A percentile compares a stretch with the other conserved stretches of the same genome.
Evolutionary conservation across 2,888 invertebrate genomes (phyloP).

Genomic region (Ormyrus pomaceus): DNA sequence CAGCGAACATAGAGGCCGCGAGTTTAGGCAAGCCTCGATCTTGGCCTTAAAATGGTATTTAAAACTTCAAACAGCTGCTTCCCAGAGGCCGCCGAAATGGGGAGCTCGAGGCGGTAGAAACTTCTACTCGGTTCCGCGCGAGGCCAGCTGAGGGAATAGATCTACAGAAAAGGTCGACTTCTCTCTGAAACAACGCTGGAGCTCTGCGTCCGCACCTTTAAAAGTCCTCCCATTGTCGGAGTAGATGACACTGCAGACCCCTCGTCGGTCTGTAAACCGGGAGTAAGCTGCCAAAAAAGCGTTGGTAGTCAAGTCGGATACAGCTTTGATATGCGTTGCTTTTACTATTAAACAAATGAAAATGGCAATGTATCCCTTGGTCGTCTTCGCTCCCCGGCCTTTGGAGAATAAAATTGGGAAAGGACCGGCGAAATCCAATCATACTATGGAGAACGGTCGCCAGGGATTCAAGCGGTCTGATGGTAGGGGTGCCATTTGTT

Average conservation of each 20-base stretch:
- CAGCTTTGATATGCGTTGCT: not conserved
- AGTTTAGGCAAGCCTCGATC: not conserved
- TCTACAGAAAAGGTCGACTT: not conserved
- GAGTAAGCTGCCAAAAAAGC: not conserved
- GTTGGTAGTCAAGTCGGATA: not conserved
- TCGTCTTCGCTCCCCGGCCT: slow-evolving; percentile 37
- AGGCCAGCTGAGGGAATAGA: not conserved
- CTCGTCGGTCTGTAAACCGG: not conserved
- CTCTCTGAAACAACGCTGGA: not conserved
- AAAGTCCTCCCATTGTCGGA: not conserved
- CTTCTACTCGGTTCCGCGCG: not conserved
- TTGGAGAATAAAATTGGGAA: slow-evolving; percentile 20
- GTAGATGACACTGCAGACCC: not conserved
- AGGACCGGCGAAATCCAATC: slow-evolving; percentile 44
- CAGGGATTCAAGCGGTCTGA: slow-evolving; percentile 15
- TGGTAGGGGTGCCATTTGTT: no score
- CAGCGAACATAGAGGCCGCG: not conserved
- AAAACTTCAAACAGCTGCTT: not conserved
- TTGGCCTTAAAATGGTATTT: not conserved
- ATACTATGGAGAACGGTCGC: slow-evolving; percentile 27
- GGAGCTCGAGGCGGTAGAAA: slow-evolving; percentile 1
- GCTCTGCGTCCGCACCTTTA: not conserved
- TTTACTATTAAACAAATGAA: not conserved
- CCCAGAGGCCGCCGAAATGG: not conserved
- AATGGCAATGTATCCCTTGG: slow-evolving; percentile 28